Evolutionary conservation across 2,797 vertebrate species (phyloP).

Genomic region (Myripristis murdjan): DNA sequence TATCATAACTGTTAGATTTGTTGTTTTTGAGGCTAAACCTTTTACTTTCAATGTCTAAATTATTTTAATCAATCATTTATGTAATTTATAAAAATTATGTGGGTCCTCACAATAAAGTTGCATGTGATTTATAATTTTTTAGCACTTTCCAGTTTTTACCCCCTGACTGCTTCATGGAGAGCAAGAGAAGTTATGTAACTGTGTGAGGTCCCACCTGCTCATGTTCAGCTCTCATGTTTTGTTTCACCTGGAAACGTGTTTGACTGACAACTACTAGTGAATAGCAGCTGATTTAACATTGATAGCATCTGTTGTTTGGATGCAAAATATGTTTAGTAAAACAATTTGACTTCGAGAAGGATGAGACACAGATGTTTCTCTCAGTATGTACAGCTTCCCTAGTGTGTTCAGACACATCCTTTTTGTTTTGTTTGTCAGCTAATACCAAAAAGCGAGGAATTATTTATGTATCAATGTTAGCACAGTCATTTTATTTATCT

Average conservation of each 20-base stretch:
- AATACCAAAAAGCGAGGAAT: conserved; percentile 24
- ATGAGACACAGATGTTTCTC: conserved; percentile 65
- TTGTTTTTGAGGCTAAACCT: no score
- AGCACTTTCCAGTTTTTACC: no score
- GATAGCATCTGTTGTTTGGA: conserved; percentile 66
- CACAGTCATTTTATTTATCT: conserved; percentile 11
- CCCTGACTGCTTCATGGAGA: conserved; percentile 27
- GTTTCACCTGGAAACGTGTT: conserved; percentile 41
- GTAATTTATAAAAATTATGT: no score
- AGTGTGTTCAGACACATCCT: conserved; percentile 33
- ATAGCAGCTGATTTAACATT: conserved; percentile 66
- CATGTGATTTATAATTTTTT: no score
- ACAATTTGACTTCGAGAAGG: conserved; percentile 38
- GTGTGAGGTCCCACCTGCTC: conserved; percentile 75
- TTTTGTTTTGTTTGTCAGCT: conserved; percentile 37
- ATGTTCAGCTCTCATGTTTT: conserved; percentile 22
- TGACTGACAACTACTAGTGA: conserved; percentile 41
- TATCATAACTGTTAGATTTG: no score
- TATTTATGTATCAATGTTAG: conserved; percentile 32
- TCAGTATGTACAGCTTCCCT: conserved; percentile 17
- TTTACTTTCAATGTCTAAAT: no score
- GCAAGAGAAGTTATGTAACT: conserved; percentile 22
- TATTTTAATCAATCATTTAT: no score
- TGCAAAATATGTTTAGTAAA: conserved; percentile 55
- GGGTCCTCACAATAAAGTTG: no score